Evolutionary conservation across 2,888 invertebrate species (phyloP).

Genomic region (Melanophora roralis): DNA sequence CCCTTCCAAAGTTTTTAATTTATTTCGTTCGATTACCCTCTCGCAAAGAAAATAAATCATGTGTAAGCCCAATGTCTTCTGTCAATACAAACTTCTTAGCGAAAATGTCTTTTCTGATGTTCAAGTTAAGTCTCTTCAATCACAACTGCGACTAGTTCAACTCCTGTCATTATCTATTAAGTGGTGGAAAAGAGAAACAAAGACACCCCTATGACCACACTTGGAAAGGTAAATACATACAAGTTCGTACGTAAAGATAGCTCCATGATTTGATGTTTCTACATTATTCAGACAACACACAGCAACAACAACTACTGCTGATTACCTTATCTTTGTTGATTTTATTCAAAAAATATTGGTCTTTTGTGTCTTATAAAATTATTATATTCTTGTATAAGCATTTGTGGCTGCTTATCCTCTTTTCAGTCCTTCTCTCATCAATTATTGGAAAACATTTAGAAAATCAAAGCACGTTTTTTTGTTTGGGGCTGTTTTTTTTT

Average conservation of each 20-base stretch:
- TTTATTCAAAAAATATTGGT: neutral
- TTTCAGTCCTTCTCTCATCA: neutral
- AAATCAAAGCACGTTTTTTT: neutral
- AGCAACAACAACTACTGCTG: too few species aligned
- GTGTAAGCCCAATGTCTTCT: slow-evolving; percentile 11
- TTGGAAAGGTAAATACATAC: too few species aligned
- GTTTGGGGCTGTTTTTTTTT: neutral
- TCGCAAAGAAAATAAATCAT: neutral
- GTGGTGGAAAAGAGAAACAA: neutral
- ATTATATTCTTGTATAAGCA: neutral
- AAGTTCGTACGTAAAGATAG: too few species aligned
- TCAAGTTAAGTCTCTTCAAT: neutral
- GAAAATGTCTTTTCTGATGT: neutral
- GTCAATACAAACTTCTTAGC: slow-evolving; percentile 14
- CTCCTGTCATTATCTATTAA: neutral
- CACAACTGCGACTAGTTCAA: neutral
- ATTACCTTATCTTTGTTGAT: too few species aligned
- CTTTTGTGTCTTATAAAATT: neutral
- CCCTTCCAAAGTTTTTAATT: neutral
- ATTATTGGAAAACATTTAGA: neutral
- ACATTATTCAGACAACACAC: too few species aligned
- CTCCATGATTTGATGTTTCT: too few species aligned
- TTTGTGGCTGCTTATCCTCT: neutral
- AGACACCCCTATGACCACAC: neutral
- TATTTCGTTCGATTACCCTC: neutral